Percentiles rank a stretch among this genome's conserved stretches.
These are phyloP conservation scores for Ochropacha duplaris DNA, from an alignment of 2,888 invertebrate species.

Conservation along the genomic window DNA sequence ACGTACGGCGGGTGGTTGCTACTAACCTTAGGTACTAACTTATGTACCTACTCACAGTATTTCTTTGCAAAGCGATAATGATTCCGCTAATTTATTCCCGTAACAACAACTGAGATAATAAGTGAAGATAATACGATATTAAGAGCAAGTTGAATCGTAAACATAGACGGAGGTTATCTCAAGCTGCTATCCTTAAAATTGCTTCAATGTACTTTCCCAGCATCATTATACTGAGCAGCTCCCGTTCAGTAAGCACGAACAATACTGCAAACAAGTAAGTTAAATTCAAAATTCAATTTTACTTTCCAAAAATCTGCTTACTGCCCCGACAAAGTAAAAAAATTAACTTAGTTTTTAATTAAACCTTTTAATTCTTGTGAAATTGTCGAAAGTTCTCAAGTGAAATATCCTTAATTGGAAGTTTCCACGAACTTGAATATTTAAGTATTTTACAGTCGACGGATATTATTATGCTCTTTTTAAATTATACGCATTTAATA, in stretches of 20 bases:
- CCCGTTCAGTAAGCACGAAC: slow-evolving; percentile 42
- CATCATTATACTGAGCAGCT: slow-evolving; percentile 41
- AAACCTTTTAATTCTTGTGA: neutral
- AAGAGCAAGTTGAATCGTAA: slow-evolving; percentile 47
- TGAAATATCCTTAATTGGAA: neutral
- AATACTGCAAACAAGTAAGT: slow-evolving; percentile 39
- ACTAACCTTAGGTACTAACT: too few species aligned
- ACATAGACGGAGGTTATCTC: slow-evolving; percentile 64
- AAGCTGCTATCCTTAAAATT: slow-evolving; percentile 45
- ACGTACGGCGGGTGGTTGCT: too few species aligned
- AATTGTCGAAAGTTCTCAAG: neutral
- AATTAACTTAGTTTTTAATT: neutral
- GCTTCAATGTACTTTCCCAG: slow-evolving; percentile 37
- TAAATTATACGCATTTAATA: neutral
- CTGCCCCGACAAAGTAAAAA: neutral
- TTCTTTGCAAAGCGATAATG: slow-evolving; percentile 18
- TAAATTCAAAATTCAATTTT: neutral
- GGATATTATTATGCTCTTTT: neutral
- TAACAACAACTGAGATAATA: slow-evolving; percentile 52
- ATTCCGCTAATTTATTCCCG: slow-evolving; percentile 34
- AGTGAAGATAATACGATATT: slow-evolving; percentile 39
- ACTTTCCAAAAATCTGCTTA: neutral
- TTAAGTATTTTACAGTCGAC: neutral
- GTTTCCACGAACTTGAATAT: neutral
- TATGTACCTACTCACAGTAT: too few species aligned